Evolutionary conservation across 1,140 invertebrate species (phyloP).

Genomic region (Leptinotarsa lineolata): DNA sequence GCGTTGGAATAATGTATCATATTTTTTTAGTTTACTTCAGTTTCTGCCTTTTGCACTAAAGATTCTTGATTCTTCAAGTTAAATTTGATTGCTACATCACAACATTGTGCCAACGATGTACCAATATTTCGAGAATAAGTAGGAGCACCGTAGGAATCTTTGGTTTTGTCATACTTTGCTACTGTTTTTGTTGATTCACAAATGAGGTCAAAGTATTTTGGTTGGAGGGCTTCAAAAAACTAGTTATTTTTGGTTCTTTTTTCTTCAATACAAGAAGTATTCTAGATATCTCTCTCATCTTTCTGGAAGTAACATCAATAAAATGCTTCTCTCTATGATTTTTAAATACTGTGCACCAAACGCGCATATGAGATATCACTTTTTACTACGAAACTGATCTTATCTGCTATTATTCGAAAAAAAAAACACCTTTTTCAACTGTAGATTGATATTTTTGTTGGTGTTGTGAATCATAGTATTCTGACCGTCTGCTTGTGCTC

Average conservation of each 20-base stretch:
- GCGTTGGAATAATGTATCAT: background rate
- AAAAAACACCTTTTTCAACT: background rate
- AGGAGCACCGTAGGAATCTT: constrained; percentile 33
- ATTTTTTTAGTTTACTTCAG: constrained; percentile 24
- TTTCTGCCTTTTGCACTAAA: background rate
- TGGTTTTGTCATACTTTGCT: constrained; percentile 32
- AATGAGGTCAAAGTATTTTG: constrained; percentile 34
- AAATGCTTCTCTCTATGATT: constrained; percentile 12
- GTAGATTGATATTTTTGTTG: constrained; percentile 19
- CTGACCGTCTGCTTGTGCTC: constrained; percentile 4
- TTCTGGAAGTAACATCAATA: constrained; percentile 31
- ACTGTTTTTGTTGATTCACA: constrained; percentile 38
- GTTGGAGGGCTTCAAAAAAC: constrained; percentile 37
- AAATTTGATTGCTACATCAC: constrained; percentile 31
- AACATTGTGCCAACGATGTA: constrained; percentile 41
- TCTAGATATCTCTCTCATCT: constrained; percentile 42
- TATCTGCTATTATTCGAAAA: constrained; percentile 39
- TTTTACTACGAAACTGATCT: constrained; percentile 39
- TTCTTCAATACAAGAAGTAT: constrained; percentile 29
- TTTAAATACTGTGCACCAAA: constrained; percentile 36
- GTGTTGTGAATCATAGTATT: constrained; percentile 1
- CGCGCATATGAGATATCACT: constrained; percentile 39
- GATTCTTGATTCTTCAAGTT: constrained; percentile 33
- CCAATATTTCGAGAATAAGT: constrained; percentile 40
- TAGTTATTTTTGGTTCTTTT: constrained; percentile 12